Evolutionary conservation across 2,797 vertebrate species (phyloP), one percentile per base, ranked within the genome.

Genomic region (Ptychobarbus kaznakovi): DNA sequence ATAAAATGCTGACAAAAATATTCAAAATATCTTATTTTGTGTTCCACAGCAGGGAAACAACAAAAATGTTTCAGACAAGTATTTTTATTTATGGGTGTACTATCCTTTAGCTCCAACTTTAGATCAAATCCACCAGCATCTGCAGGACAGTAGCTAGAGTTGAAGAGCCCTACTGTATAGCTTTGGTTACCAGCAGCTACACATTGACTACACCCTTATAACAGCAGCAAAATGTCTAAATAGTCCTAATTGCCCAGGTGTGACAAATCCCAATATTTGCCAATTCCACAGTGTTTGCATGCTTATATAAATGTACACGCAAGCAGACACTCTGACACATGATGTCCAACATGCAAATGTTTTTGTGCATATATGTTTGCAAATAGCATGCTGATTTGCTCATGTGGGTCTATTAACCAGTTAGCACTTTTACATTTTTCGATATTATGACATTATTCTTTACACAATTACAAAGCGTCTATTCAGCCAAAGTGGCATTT

Each of bases 351-450:
- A 53, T 44, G 32, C 81, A 79, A 53, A 77, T 83, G 42, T 80
- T 80, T 40, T 49, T 53, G n/a, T 80, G 49, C 73, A 76, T 38
- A 13, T 49, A 20, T 61, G 58, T 74, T 35, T 80, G 61, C 61
- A 83, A 68, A 35, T 81, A 58, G 28, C 73, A 78, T 68, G 77
- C 61, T 70, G 85, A 87, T 87, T 84, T 81, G 22, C 22, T 35
- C 77, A 69, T 86, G 81, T 46, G 15, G 81, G 68, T 78, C 83
- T 82, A 88, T 88, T 87, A 90, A 63, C 86, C 82, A 84, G 83
- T 88, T 88, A 86, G 70, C 86, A 81, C 73, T 81, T 86, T 82
- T 63, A 75, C 16, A 44, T 80, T 65, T 69, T 65, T 75, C 80
- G 86, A 80, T 88, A 83, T 83, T 86, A 51, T 51, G 49, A 76